phyloP scores from a whole-genome alignment of 2,113 vertebrate genomes.

The Phainopepla nitens region DNA sequence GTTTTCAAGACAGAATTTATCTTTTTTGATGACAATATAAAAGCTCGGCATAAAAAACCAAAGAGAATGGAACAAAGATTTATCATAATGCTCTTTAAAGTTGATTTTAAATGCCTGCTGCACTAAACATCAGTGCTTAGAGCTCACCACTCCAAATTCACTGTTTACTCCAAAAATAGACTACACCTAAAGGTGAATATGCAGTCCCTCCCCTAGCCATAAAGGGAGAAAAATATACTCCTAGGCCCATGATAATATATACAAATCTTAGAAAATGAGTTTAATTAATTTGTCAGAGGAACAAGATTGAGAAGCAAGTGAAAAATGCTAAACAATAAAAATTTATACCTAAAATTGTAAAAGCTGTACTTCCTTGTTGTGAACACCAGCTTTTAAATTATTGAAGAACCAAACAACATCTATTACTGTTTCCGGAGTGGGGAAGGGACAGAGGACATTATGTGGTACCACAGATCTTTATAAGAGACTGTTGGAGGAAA shows the following conservation, averaged over 20 bases:
- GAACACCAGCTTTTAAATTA: not conserved
- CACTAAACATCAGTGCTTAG: not conserved
- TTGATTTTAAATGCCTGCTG: not conserved
- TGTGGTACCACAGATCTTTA: not conserved
- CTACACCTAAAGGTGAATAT: not conserved
- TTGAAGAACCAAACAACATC: accelerated
- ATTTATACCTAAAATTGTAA: not conserved
- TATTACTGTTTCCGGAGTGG: not conserved
- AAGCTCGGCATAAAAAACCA: not conserved
- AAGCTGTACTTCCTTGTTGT: not conserved
- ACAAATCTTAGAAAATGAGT: not conserved
- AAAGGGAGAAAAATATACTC: not conserved
- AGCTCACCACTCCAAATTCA: not conserved
- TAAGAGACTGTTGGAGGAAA: not conserved
- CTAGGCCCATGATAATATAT: not conserved
- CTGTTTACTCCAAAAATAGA: not conserved
- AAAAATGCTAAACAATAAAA: not conserved
- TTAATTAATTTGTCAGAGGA: not conserved
- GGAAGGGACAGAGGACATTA: not conserved
- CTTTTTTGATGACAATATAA: not conserved
- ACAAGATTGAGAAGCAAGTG: not conserved
- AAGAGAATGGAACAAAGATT: accelerated
- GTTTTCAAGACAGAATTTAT: not conserved
- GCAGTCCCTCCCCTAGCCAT: not conserved
- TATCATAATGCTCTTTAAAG: not conserved